Evolutionary conservation across 2,888 invertebrate species (phyloP).

Genomic region (Chymomyza caudatula): DNA sequence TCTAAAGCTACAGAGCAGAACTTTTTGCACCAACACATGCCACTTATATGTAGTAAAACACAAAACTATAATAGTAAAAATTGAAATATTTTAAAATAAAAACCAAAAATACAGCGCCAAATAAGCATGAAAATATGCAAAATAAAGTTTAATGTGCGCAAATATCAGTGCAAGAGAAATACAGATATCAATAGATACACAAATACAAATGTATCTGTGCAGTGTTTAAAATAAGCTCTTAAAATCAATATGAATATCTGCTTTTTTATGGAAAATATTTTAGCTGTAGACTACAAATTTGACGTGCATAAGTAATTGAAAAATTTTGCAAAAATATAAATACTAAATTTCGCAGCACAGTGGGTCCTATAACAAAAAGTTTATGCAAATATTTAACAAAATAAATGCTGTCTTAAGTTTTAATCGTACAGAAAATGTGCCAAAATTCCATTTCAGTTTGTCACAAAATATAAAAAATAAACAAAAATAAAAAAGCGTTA

Average conservation of each 20-base stretch:
- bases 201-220: too few relatives aligned
- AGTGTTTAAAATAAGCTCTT: neutral
- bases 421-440: neutral
- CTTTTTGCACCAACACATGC: too few relatives aligned
- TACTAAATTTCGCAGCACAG: neutral
- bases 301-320: neutral
- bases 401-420: constrained; percentile 5
- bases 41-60: too few relatives aligned
- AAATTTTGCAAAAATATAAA: neutral
- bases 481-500: neutral
- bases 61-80: too few relatives aligned
- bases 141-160: neutral
- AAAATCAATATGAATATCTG: neutral
- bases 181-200: too few relatives aligned
- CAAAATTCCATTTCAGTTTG: constrained; percentile 26
- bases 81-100: neutral
- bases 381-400: neutral
- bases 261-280: neutral
- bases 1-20: too few relatives aligned
- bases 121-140: neutral
- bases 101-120: neutral
- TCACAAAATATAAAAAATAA: constrained; percentile 4
- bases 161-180: too few relatives aligned
- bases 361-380: neutral
- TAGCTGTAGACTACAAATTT: neutral